A percentile compares a stretch with the other conserved stretches of the same genome.
Evolutionary conservation across 2,888 invertebrate species (phyloP).

Genomic region (Harpagoxenus sublaevis): DNA sequence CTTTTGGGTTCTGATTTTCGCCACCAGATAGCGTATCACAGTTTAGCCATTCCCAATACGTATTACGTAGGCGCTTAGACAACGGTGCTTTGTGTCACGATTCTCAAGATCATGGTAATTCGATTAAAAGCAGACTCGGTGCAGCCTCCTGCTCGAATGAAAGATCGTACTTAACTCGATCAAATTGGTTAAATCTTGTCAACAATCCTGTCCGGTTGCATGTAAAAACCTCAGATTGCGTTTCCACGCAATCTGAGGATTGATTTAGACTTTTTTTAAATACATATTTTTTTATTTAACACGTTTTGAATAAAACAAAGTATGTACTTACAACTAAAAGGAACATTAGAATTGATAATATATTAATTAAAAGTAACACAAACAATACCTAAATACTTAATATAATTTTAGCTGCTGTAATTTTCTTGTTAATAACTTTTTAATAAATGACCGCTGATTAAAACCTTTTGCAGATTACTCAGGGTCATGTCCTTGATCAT

Average conservation of each 20-base stretch:
- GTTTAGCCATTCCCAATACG: too few relatives aligned
- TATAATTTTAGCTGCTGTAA: too few relatives aligned
- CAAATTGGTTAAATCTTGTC: conserved; percentile 35
- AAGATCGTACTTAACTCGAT: conserved; percentile 34
- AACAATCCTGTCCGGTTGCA: not conserved
- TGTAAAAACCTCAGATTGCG: too few relatives aligned
- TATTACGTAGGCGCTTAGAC: conserved; percentile 18
- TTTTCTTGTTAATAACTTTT: too few relatives aligned
- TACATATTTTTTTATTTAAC: not conserved
- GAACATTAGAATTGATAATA: not conserved
- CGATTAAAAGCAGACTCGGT: conserved; percentile 64
- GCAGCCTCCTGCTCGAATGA: not conserved
- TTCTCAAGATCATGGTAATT: conserved; percentile 63
- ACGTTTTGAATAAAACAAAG: not conserved
- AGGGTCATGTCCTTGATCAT: too few relatives aligned
- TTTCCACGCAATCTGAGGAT: not conserved
- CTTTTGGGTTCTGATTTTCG: too few relatives aligned
- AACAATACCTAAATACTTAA: too few relatives aligned
- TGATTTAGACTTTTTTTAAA: not conserved
- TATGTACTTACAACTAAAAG: not conserved
- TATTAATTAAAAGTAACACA: not conserved
- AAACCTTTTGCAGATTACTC: too few relatives aligned
- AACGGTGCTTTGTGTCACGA: conserved; percentile 23
- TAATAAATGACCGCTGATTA: too few relatives aligned
- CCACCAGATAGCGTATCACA: too few relatives aligned